Conservation (phyloP, 2,113 vertebrate genomes). For the Aramus guarauna region DNA sequence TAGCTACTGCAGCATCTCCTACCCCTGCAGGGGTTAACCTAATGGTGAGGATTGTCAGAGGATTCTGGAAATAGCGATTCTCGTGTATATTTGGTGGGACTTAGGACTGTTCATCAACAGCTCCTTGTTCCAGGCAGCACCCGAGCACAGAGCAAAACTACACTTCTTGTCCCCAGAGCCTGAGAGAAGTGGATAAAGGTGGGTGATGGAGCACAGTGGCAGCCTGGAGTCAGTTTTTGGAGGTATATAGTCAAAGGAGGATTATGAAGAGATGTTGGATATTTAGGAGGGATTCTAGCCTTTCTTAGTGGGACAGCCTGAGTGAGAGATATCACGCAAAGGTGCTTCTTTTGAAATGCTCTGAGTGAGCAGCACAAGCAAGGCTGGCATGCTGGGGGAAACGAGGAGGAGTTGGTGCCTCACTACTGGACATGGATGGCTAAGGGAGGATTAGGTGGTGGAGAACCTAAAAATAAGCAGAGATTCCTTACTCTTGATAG, state of each 20-base stretch:
- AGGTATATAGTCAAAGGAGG: neutral
- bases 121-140: neutral
- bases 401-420: neutral
- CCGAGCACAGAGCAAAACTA: neutral
- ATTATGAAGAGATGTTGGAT: neutral
- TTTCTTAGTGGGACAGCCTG: neutral
- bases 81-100: neutral
- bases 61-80: neutral
- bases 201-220: neutral
- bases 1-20: neutral
- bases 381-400: neutral
- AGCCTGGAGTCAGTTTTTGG: neutral
- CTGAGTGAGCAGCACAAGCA: neutral
- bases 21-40: neutral
- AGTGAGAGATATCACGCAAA: neutral
- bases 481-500: neutral
- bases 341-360: neutral
- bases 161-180: neutral
- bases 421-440: neutral
- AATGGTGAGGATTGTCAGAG: neutral
- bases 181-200: neutral
- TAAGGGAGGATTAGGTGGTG: neutral
- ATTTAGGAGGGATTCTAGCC: neutral
- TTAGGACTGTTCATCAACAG: neutral
- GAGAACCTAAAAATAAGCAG: neutral